These are phyloP conservation scores for Spialia ferax DNA, from an alignment of 2,888 invertebrate species.

Conservation along the genomic window DNA sequence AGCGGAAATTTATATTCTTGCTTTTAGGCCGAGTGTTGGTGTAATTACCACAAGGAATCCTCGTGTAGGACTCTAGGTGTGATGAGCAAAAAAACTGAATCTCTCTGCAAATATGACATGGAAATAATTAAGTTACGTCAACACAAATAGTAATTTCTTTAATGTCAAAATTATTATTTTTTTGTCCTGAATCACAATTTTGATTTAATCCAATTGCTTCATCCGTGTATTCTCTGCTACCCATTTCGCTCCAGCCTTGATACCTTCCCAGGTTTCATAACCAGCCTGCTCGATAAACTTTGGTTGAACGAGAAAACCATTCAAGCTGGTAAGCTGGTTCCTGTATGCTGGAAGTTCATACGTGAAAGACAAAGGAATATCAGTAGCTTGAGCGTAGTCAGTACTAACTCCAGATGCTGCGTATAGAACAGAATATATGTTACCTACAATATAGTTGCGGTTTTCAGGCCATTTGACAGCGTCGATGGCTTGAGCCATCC, in stretches of 20 bases:
- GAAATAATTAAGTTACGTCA: too few relatives aligned
- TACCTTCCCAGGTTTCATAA: slow-evolving; percentile 87
- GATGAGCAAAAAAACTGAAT: too few relatives aligned
- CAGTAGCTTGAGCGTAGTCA: slow-evolving; percentile 87
- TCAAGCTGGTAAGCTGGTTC: slow-evolving; percentile 39
- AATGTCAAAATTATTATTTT: too few relatives aligned
- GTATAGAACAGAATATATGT: slow-evolving; percentile 81
- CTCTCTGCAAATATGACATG: too few relatives aligned
- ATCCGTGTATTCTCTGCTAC: too few relatives aligned
- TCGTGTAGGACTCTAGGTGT: too few relatives aligned
- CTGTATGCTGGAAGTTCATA: slow-evolving; percentile 85
- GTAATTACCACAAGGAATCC: too few relatives aligned
- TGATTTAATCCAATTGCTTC: too few relatives aligned
- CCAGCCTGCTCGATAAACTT: slow-evolving; percentile 85
- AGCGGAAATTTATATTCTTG: too few relatives aligned
- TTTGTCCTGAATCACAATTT: too few relatives aligned
- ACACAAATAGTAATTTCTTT: too few relatives aligned
- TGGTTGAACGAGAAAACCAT: slow-evolving; percentile 67
- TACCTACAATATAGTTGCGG: slow-evolving; percentile 80
- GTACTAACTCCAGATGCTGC: slow-evolving; percentile 88
- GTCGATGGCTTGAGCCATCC: slow-evolving; percentile 76
- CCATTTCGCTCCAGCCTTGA: slow-evolving; percentile 81
- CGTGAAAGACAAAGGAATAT: slow-evolving; percentile 86
- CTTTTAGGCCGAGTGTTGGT: too few relatives aligned
- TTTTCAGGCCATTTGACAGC: slow-evolving; percentile 72